Base-by-base conservation (phyloP, 2,113 vertebrate genomes). In the Rhinichthys klamathensis region DNA sequence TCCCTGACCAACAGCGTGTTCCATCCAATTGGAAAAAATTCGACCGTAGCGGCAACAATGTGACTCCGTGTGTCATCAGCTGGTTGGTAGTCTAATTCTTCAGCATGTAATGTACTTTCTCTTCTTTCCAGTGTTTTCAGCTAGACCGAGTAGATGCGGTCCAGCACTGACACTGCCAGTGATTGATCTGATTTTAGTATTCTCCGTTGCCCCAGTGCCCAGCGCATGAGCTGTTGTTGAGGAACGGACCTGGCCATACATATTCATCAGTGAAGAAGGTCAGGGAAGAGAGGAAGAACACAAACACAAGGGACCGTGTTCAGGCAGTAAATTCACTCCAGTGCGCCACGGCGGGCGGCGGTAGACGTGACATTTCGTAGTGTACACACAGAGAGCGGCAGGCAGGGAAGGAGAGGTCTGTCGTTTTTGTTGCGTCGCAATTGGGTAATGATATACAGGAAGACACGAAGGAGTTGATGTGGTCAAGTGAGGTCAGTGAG, bases 241-340 rank as follows among this genome's bases (percentile, higher is more conserved):
- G 58, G 73, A 78, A 38, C 32, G 41, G 78, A 88, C 73, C 80
- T 84, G 61, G 86, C 85, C 65, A 73, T 89, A 78, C 86, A 90
- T 89, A 90, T 91, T 87, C 83, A 86, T 90, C 69, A 84, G 44
- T 10, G 63, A 75, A 89, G 87, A 89, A 90, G 88, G 86, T 92
- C 91, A 88, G 60, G 9, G 6, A 86, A 70, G 61, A 83, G 60
- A 73, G 72, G 80, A 60, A 75, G 61, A 72, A 25, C 56, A 74
- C 83, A 86, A 85, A 89, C 81, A 84, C 49, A 78, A 60, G 46
- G 44, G 32, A 38, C 77, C 41, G 30, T 54, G 80, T 60, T 67
- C 41, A 83, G 38, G 56, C 80, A 54, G 69, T 81, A 87, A 86
- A 87, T 85, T 85, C 78, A 80, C 60, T 82, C 51, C 75, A 67